Base-by-base conservation (phyloP, 53 echinoderm and acorn worm genomes). In the Henricia sp. region DNA sequence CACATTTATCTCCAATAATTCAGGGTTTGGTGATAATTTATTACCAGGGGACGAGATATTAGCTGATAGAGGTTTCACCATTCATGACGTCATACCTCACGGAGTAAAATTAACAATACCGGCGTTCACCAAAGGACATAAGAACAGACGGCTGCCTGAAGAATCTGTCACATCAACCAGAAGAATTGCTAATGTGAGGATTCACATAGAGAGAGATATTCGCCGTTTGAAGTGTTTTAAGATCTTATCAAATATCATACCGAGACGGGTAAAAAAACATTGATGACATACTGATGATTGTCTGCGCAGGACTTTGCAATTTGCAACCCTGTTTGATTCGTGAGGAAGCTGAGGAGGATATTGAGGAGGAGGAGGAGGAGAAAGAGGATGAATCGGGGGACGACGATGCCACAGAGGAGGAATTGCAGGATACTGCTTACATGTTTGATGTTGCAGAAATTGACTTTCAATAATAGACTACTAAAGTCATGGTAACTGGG, bases 31-130 rank as follows among this genome's bases (percentile, higher is more conserved):
- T 9, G 20, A 54, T 21, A 16, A 54, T 4, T 17, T 54, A 21
- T n/a, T 54, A 37, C 65, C 84, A 63, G 86, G 80, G 16, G 90
- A 90, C 51, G 83, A 77, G 35, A 82, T 88, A 9, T 50, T 88
- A 14, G 85, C 85, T 9, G 85, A 90, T 60, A 25, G 85, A n/a
- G 90, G 85, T 20, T 90, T 90, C 51, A 85, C 56, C 14, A 37
- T 77, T 23, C 58, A 56, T 30, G 19, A 50, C 21, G 33, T 52
- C 2, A 27, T 33, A 32, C 52, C 50, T 44, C 16, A 14, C 2
- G 71, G 85, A n/a, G 39, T 37, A n/a, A 84, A 71, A n/a, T 58
- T 54, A 34, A 21, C 19, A 10, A 10, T 54, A 9, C 54, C 11
- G 4, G 52, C 14, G 37, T 84, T 13, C 37, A 62, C 74, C 1